Evolutionary conservation across 1,140 invertebrate species (phyloP), one percentile per base, ranked within the genome.

Genomic region (Episyrphus balteatus): DNA sequence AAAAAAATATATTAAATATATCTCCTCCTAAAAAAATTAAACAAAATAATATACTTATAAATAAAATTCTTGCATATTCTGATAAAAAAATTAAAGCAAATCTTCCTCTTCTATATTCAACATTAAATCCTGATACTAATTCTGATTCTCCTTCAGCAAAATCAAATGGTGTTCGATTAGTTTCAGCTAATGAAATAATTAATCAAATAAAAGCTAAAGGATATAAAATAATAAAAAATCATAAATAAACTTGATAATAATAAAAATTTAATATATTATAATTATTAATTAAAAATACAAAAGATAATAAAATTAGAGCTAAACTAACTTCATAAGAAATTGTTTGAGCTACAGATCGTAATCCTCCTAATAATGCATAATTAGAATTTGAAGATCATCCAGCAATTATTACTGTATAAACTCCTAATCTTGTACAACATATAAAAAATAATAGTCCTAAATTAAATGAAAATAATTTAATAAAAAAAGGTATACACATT

Each of bases 91-190:
- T 75, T 67, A 84, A 72, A 51, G 76, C 74, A 82, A 85, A 84
- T n/a, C 66, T 67, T 0, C 73, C 71, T 61, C 74, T 74, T 70
- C 73, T 73, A 74, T 81, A 84, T 55, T 85, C 82, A 61, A 78
- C 69, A 78, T 85, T 84, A 82, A 81, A 86, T 9, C 81, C 81
- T 26, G 79, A 86, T 56, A 85, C 79, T 72, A 85, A 75, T 62
- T 86, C 81, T 40, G 76, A 81, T 61, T 86, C 80, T 0, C 79
- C 78, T 57, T 85, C 81, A 56, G 78, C 73, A 75, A 86, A 84
- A 82, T 86, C 82, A 82, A 84, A 84, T 50, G 80, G 81, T 58
- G 77, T 76, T 1, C 81, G 82, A 76, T 84, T 84, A 56, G 76
- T 79, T 66, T 85, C 81, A 42, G 78, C 80, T 65, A 84, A 72